Percentiles rank a stretch among this genome's conserved stretches.
Evolutionary conservation across 2,113 vertebrate genomes (phyloP).

Genomic region (Phalacrocorax carbo): DNA sequence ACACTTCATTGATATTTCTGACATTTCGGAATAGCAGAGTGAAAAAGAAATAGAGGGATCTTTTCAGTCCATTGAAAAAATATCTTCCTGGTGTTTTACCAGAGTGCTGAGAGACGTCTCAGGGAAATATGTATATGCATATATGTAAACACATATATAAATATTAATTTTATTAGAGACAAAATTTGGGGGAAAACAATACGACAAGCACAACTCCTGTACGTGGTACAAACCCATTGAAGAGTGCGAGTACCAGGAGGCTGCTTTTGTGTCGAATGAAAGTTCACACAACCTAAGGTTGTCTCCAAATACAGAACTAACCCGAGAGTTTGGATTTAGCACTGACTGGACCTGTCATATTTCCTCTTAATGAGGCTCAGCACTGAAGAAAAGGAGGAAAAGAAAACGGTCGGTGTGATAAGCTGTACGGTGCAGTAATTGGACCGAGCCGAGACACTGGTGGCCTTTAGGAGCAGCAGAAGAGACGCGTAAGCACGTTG

Average conservation of each 20-base stretch:
- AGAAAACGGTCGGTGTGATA: neutral
- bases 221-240: neutral
- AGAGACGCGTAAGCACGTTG: conserved; percentile 23
- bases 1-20: conserved; percentile 19
- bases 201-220: neutral
- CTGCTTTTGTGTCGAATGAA: neutral
- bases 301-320: conserved; percentile 41
- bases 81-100: neutral
- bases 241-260: neutral
- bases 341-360: conserved; percentile 48
- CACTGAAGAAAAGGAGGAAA: conserved; percentile 15
- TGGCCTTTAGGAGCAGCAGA: conserved; percentile 37
- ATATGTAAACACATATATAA: neutral
- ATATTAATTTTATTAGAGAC: neutral
- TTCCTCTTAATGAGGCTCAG: conserved; percentile 66
- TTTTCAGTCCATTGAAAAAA: conserved; percentile 9
- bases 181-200: neutral
- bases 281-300: conserved; percentile 4
- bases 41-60: neutral
- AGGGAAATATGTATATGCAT: neutral
- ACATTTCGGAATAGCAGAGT: neutral
- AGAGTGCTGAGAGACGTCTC: neutral
- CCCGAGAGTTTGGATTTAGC: neutral
- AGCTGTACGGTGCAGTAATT: conserved; percentile 46
- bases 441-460: conserved; percentile 44